Percentiles rank a stretch among this genome's conserved stretches.
These are phyloP conservation scores for Leptogaster cylindrica DNA, from an alignment of 2,888 invertebrate species.

Conservation along the genomic window DNA sequence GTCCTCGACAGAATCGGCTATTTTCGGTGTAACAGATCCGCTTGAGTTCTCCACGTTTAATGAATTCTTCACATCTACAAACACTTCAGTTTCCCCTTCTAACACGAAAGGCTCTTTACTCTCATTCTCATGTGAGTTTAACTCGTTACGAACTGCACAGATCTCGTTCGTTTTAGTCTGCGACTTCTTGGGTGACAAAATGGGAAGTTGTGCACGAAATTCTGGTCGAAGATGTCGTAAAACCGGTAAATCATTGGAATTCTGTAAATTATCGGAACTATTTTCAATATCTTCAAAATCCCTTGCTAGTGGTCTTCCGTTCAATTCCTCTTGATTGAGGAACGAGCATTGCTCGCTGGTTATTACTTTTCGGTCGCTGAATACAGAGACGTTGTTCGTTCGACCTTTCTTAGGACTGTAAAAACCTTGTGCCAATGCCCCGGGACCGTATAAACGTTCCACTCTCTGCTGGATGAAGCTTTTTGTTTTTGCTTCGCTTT, in stretches of 20 bases:
- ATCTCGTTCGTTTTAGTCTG: slow-evolving; percentile 10
- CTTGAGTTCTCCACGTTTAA: neutral
- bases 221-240: slow-evolving; percentile 83
- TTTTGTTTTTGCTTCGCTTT: slow-evolving; percentile 65
- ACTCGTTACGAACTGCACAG: neutral
- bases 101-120: neutral
- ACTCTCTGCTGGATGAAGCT: slow-evolving; percentile 89
- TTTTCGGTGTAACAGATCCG: neutral
- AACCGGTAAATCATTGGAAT: slow-evolving; percentile 69
- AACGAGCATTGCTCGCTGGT: slow-evolving; percentile 45
- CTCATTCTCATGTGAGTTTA: neutral
- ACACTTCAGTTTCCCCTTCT: neutral
- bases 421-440: slow-evolving; percentile 84
- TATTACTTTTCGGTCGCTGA: slow-evolving; percentile 49
- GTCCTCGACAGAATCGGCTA: slow-evolving; percentile 9
- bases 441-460: slow-evolving; percentile 86
- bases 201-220: slow-evolving; percentile 81
- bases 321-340: neutral
- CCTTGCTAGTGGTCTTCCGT: neutral
- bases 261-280: slow-evolving; percentile 6
- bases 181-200: slow-evolving; percentile 64
- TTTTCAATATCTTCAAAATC: slow-evolving; percentile 6
- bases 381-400: slow-evolving; percentile 16
- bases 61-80: slow-evolving; percentile 12
- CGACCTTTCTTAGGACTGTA: slow-evolving; percentile 67